These are phyloP conservation scores for Phortica variegata DNA, from an alignment of 1,140 invertebrate genomes.

Conservation along the genomic window DNA sequence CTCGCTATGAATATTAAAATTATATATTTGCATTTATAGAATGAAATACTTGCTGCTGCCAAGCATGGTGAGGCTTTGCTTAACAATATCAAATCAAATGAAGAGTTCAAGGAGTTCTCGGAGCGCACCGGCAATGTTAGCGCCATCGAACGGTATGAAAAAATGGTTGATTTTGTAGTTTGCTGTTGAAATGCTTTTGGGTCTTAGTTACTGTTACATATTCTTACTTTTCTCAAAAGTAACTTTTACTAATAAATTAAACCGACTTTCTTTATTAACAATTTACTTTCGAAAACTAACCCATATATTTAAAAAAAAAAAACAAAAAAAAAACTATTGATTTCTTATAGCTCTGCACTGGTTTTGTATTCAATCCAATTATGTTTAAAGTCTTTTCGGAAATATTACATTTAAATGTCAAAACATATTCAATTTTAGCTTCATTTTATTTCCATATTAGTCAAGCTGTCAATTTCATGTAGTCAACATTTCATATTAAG, in stretches of 20 bases:
- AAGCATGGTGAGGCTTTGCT: slow-evolving; percentile 83
- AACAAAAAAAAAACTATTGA: slow-evolving; percentile 6
- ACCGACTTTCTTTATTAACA: slow-evolving; percentile 13
- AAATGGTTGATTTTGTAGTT: slow-evolving; percentile 5
- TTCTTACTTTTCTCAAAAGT: slow-evolving; percentile 6
- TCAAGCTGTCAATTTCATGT: no score
- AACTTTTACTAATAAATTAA: background rate
- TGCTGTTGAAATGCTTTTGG: slow-evolving; percentile 15
- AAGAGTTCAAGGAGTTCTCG: slow-evolving; percentile 61
- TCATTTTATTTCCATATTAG: no score
- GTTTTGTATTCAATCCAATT: slow-evolving; percentile 39
- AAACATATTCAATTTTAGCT: no score
- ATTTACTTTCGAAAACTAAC: slow-evolving; percentile 18
- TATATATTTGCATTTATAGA: slow-evolving; percentile 46
- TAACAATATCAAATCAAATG: slow-evolving; percentile 65
- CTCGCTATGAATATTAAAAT: background rate
- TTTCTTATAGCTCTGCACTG: slow-evolving; percentile 49
- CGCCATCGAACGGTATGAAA: slow-evolving; percentile 80
- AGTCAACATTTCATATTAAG: no score
- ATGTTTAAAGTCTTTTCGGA: no score
- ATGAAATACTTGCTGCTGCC: slow-evolving; percentile 78
- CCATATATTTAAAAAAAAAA: no score
- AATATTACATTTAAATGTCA: no score
- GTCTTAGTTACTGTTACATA: slow-evolving; percentile 4
- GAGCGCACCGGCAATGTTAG: slow-evolving; percentile 84